Evolutionary conservation across 2,797 vertebrate species (phyloP).

Genomic region (Alca torda): DNA sequence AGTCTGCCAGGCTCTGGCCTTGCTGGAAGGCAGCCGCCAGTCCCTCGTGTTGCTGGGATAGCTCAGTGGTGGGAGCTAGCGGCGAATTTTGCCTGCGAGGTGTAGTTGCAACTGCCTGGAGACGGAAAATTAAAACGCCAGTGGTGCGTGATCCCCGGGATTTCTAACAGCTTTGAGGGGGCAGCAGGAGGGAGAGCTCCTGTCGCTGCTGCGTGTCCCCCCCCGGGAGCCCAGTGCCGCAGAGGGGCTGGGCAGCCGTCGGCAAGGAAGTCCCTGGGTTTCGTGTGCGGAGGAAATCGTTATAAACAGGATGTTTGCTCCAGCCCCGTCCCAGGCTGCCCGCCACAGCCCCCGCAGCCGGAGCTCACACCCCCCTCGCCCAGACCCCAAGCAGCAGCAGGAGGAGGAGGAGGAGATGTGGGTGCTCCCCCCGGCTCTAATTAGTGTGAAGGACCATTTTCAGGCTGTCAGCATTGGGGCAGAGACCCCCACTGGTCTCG

Average conservation of each 20-base stretch:
- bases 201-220: not conserved
- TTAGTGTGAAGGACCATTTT: not conserved
- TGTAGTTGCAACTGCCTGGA: not conserved
- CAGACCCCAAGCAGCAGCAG: rapidly evolving
- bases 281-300: not conserved
- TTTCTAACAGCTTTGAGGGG: not conserved
- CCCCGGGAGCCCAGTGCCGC: rapidly evolving
- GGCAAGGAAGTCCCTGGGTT: not conserved
- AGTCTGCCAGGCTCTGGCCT: not conserved
- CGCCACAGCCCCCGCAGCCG: rapidly evolving
- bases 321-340: not conserved
- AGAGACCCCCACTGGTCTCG: rapidly evolving
- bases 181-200: not conserved
- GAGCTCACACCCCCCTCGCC: not conserved
- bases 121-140: rapidly evolving
- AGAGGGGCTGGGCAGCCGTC: not conserved
- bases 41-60: rapidly evolving
- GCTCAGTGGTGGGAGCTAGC: not conserved
- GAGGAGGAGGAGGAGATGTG: not conserved
- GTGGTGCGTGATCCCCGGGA: rapidly evolving
- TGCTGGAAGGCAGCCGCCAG: not conserved
- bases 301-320: constrained; percentile 39
- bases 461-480: not conserved
- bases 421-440: not conserved
- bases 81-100: rapidly evolving